Base-by-base conservation (phyloP, 2,797 vertebrate genomes). In the Cetoscarus ocellatus region DNA sequence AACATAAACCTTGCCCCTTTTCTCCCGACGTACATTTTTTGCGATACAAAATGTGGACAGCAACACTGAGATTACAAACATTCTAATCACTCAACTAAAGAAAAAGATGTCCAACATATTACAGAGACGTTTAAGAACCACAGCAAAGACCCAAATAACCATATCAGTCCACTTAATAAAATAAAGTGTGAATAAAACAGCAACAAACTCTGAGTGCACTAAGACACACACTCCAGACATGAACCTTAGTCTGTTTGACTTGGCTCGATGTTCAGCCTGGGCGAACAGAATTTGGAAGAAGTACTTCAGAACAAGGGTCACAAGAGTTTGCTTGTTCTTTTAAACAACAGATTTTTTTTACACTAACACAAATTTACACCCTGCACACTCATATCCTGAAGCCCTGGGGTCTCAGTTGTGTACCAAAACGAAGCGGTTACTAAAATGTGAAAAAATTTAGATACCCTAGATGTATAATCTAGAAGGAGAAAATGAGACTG, bases 391-490 rank as follows among this genome's bases (percentile, higher is more conserved):
- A 42, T 70, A 14, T 19, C n/a, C 8, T 53, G 17, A 48, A 61
- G 42, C 49, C 61, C 39, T 27, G 34, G 48, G 18, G 68, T 44
- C 44, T 61, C 60, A 10, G n/a, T n/a, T 43, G 49, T 35, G 34
- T 17, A 35, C 38, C 10, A 42, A 34, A 61, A 35, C 42, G 70
- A 44, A 72, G 52, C 66, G 69, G 59, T 68, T 18, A 36, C 48
- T 50, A 15, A 69, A 68, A 75, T 82, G 72, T 68, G 66, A 68
- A 79, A 60, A 67, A 39, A 43, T 39, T 39, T 36, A 63, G 67
- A 74, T 78, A 79, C 82, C 54, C 61, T 83, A 69, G 76, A 77
- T 18, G 19, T 14, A 71, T 67, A 45, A 77, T 71, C 51, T 36
- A 3, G 42, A 39, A 27, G 61, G 55, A 68, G 79, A 78, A 71